These are phyloP conservation scores for Holotrichia oblita DNA, from an alignment of 1,140 invertebrate species.

Conservation along the genomic window DNA sequence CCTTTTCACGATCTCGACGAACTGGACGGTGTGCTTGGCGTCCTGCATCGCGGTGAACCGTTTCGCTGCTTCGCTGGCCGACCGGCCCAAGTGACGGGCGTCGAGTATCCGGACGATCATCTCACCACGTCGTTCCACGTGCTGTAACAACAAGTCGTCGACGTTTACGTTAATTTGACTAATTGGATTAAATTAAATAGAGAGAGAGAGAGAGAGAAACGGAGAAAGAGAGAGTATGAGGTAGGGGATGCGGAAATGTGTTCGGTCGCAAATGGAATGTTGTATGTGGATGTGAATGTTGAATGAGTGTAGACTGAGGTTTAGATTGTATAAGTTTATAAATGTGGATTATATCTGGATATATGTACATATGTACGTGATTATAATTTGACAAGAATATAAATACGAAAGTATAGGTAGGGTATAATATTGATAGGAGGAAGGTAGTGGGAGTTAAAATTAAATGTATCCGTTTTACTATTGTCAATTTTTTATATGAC, in stretches of 20 bases:
- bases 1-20: slow-evolving; percentile 98
- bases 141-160: slow-evolving; percentile 60
- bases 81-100: slow-evolving; percentile 82
- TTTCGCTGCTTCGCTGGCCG: slow-evolving; percentile 84
- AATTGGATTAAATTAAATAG: slow-evolving; percentile 15
- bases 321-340: too few species aligned
- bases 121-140: slow-evolving; percentile 89
- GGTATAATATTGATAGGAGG: too few species aligned
- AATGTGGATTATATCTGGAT: too few species aligned
- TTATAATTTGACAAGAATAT: too few species aligned
- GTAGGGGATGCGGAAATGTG: background rate
- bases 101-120: slow-evolving; percentile 94
- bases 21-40: slow-evolving; percentile 84
- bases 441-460: too few species aligned
- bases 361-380: too few species aligned
- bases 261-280: background rate
- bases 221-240: background rate
- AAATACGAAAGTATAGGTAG: too few species aligned
- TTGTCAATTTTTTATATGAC: too few species aligned
- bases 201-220: background rate
- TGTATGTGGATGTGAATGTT: background rate
- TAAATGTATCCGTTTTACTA: too few species aligned
- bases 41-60: slow-evolving; percentile 82
- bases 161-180: slow-evolving; percentile 7
- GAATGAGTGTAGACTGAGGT: background rate